Evolutionary conservation across 2,113 vertebrate genomes (phyloP), one percentile per base, ranked within the genome.

Genomic region (Neolamprologus devosi): DNA sequence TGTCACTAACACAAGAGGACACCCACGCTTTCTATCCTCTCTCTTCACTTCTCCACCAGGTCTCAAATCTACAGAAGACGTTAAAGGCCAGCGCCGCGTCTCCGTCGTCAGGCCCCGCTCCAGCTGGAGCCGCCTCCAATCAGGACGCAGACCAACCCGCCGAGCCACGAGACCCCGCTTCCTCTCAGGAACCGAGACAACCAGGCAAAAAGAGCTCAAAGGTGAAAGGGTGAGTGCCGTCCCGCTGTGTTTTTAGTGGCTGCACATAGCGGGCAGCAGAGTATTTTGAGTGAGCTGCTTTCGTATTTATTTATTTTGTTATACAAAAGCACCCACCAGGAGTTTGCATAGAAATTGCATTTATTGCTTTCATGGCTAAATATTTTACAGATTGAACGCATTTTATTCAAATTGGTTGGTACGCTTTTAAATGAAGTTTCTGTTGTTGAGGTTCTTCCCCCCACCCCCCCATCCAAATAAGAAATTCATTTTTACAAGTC

Each of bases 181-280:
- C 98, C 0, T 98, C 98, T 87, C 98, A 99, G 90, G 98, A 99
- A 91, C 97, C 98, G 0, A 97, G 98, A 83, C 98, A 99, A 85
- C 98, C 98, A 3, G 98, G 98, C 96, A 99, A 99, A 96, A 99
- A 99, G 90, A 97, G 98, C 93, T 99, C 98, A 49, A 99, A 99
- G 94, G 98, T 98, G 91, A 99, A 99, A 97, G 98, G 98, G 98
- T 99, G 94, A 97, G 97, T 92, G 79, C 26, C 9, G 55, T 35
- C 7, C 21, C 33, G n/a, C 85, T 82, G 33, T 60, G 8, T 82
- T 35, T 17, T n/a, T 37, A 68, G 45, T 45, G 28, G 10, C 21
- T 26, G 1, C 30, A 35, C 14, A 3, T 5, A 26, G 19, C 2
- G 3, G 10, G 13, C 75, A 60, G 47, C 4, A 10, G 26, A 23